Conservation (phyloP, 1,140 invertebrate species). For the Caenorhabditis latens region DNA sequence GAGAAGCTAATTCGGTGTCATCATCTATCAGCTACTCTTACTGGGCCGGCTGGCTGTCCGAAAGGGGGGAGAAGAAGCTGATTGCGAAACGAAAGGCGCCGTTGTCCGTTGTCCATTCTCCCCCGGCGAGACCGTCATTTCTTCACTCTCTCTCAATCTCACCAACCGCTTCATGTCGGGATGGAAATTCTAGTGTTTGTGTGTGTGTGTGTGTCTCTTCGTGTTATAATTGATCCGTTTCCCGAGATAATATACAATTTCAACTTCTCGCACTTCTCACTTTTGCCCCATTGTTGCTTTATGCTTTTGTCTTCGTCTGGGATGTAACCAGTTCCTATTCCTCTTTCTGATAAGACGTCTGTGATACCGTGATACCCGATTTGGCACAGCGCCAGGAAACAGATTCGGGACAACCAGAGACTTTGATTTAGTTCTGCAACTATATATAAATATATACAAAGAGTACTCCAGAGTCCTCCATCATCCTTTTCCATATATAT, state of each 20-base stretch:
- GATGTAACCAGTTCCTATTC: background rate
- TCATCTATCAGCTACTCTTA: slow-evolving; percentile 41
- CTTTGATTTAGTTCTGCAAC: slow-evolving; percentile 24
- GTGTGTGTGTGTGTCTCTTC: slow-evolving; percentile 4
- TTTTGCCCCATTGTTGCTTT: background rate
- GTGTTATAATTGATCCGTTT: slow-evolving; percentile 56
- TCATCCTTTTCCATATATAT: slow-evolving; percentile 13
- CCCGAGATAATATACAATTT: slow-evolving; percentile 46
- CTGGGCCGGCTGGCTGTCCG: background rate
- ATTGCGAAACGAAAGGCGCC: background rate
- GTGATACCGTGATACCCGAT: background rate
- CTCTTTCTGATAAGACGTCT: background rate
- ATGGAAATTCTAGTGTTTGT: background rate
- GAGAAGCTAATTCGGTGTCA: slow-evolving; percentile 52
- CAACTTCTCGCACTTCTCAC: slow-evolving; percentile 37
- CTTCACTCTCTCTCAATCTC: background rate
- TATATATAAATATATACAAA: background rate
- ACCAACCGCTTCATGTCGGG: slow-evolving; percentile 19
- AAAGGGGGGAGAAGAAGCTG: slow-evolving; percentile 12
- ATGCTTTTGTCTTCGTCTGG: background rate
- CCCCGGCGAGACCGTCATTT: slow-evolving; percentile 11
- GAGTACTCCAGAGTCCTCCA: background rate
- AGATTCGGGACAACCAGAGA: too few species aligned
- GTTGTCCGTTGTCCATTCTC: slow-evolving; percentile 24
- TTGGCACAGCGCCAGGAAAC: background rate